These are phyloP conservation scores for Alcedo atthis DNA, from an alignment of 2,797 vertebrate genomes.

Conservation along the genomic window DNA sequence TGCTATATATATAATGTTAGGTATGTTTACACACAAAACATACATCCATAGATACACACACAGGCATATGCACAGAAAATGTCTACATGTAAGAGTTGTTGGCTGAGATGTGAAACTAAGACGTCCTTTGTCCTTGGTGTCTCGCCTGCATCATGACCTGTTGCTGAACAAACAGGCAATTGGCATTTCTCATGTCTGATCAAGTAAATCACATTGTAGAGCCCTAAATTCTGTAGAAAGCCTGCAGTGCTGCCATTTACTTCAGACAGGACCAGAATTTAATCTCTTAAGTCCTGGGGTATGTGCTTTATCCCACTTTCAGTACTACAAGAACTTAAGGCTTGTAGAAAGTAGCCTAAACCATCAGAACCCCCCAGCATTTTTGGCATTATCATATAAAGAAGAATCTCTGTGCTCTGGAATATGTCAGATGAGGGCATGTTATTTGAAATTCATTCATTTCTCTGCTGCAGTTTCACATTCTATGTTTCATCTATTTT, in stretches of 20 bases:
- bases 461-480: background rate
- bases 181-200: background rate
- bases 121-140: rapidly evolving
- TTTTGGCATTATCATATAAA: background rate
- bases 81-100: rapidly evolving
- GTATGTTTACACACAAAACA: no score
- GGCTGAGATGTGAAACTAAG: background rate
- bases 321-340: background rate
- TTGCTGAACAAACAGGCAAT: background rate
- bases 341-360: background rate
- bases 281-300: rapidly evolving
- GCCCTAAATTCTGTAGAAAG: background rate
- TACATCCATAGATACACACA: no score
- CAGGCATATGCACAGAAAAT: rapidly evolving
- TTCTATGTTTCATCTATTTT: background rate
- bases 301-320: background rate
- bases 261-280: background rate
- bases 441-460: background rate
- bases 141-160: background rate
- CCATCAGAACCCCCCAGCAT: background rate
- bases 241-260: background rate
- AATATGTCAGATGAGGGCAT: background rate
- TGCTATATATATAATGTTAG: background rate
- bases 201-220: background rate
- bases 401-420: background rate